phyloP scores from a whole-genome alignment of 2,888 invertebrate genomes.

The Chaetogeoica ovagalla region DNA sequence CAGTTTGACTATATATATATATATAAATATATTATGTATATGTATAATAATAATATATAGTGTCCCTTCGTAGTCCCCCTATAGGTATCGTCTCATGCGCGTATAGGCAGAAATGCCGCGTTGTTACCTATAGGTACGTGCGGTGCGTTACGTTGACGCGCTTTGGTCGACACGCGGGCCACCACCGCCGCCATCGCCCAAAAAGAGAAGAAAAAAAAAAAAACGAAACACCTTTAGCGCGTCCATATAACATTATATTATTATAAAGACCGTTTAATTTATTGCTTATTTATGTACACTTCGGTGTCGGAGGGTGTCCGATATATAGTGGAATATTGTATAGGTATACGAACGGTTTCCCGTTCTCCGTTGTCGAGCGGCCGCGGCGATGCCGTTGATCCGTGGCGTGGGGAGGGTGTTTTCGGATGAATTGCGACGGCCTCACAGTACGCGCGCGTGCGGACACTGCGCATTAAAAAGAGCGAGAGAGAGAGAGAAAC shows the following conservation, averaged over 20 bases:
- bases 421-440: too few relatives aligned
- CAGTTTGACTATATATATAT: too few relatives aligned
- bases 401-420: too few relatives aligned
- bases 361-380: too few relatives aligned
- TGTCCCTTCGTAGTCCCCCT: too few relatives aligned
- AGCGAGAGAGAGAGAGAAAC: neutral
- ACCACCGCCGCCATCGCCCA: neutral
- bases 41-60: too few relatives aligned
- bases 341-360: neutral
- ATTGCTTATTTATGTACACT: constrained; percentile 52
- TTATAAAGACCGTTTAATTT: constrained; percentile 47
- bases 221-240: constrained; percentile 47
- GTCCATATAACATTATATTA: neutral
- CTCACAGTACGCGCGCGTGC: too few relatives aligned
- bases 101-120: too few relatives aligned
- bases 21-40: too few relatives aligned
- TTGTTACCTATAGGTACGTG: neutral
- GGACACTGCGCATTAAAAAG: too few relatives aligned
- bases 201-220: neutral
- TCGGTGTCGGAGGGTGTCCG: constrained; percentile 24
- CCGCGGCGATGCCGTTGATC: too few relatives aligned
- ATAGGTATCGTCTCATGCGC: too few relatives aligned
- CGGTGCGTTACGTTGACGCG: constrained; percentile 17
- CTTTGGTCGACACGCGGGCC: constrained; percentile 8
- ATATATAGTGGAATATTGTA: neutral